These are phyloP conservation scores for Bambusicola thoracicus DNA, from an alignment of 2,113 vertebrate species.

Conservation along the genomic window DNA sequence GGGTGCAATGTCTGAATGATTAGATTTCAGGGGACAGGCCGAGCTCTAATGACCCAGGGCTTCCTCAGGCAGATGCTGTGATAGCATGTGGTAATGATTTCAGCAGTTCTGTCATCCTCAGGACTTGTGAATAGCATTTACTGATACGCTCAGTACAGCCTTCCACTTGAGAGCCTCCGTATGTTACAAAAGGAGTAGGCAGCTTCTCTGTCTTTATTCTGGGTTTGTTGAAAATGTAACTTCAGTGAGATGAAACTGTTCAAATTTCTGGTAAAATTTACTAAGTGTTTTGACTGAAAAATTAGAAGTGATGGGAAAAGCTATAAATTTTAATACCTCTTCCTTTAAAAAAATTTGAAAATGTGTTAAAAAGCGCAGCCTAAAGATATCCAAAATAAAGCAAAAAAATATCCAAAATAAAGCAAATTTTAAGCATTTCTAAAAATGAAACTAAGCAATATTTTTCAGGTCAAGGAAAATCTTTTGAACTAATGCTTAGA, in stretches of 20 bases:
- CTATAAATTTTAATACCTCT: not conserved
- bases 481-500: not conserved
- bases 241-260: not conserved
- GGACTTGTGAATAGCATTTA: not conserved
- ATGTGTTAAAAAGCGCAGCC: not conserved
- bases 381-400: not conserved
- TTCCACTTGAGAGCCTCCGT: not conserved
- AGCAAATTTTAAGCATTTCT: not conserved
- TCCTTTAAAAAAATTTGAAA: not conserved
- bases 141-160: not conserved
- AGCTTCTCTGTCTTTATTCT: not conserved
- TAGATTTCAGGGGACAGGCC: not conserved
- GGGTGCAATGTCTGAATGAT: not conserved
- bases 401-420: not conserved
- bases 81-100: not conserved
- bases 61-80: not conserved
- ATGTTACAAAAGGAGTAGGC: not conserved
- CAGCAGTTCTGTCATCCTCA: not conserved
- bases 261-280: not conserved
- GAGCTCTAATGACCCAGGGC: not conserved
- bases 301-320: not conserved
- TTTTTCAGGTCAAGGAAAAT: slow-evolving; percentile 11
- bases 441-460: not conserved
- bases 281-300: not conserved
- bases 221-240: not conserved